A percentile compares a stretch with the other conserved stretches of the same genome.
These are phyloP conservation scores for Myotis findleyi DNA, from an alignment of 2,797 vertebrate species.

Conservation along the genomic window DNA sequence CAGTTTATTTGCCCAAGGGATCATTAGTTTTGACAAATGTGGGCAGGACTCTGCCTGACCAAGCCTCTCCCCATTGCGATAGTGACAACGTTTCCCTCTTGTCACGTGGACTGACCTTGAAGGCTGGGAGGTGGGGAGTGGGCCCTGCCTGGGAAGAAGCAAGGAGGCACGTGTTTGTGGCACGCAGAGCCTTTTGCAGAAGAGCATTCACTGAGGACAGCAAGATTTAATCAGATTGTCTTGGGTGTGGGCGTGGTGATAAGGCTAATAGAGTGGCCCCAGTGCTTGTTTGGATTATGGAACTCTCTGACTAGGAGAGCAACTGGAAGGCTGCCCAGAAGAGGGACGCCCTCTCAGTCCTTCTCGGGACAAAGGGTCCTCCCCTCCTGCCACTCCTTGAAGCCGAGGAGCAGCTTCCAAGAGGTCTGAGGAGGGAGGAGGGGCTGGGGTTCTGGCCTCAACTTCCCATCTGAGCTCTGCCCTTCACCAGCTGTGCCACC, in stretches of 20 bases:
- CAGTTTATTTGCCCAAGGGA: background rate
- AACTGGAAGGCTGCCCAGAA: background rate
- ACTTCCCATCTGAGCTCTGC: background rate
- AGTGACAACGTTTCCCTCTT: slow-evolving; percentile 1
- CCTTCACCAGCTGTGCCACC: no score
- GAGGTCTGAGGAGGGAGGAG: background rate
- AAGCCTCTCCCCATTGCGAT: background rate
- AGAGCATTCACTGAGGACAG: slow-evolving; percentile 20
- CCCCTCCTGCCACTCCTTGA: background rate
- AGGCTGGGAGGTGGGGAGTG: background rate
- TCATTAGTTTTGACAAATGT: background rate
- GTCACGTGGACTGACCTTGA: background rate
- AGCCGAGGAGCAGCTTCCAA: background rate
- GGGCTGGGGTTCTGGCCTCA: background rate
- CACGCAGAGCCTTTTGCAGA: background rate
- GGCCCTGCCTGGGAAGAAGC: background rate
- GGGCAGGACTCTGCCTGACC: background rate
- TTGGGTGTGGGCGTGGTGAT: background rate
- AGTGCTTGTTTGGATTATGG: background rate
- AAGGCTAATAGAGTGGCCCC: background rate
- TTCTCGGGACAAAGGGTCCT: background rate
- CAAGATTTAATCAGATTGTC: slow-evolving; percentile 61
- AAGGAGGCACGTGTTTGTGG: background rate
- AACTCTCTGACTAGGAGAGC: background rate
- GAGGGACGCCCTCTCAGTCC: background rate